phyloP scores from a whole-genome alignment of 2,888 invertebrate genomes.

The Corythucha ciliata region DNA sequence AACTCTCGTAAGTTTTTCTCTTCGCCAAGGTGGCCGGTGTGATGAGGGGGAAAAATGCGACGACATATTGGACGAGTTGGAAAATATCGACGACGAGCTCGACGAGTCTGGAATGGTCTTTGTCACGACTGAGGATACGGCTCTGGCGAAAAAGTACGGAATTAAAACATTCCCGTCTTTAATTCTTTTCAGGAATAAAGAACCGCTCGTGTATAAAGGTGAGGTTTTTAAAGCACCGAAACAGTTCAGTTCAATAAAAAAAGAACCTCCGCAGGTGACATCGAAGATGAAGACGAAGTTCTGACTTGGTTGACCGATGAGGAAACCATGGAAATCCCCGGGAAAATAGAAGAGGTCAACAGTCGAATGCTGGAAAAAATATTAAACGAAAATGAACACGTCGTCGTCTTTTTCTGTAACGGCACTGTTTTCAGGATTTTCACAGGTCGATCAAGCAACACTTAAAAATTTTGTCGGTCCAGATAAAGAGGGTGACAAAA shows the following conservation, averaged over 20 bases:
- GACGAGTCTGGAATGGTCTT: constrained; percentile 89
- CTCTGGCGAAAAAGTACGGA: constrained; percentile 71
- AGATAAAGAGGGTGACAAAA: constrained; percentile 86
- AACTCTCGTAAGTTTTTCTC: constrained; percentile 7
- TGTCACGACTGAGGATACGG: constrained; percentile 79
- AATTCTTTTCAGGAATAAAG: constrained; percentile 84
- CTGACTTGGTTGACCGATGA: constrained; percentile 86
- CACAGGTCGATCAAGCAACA: neutral
- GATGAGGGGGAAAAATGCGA: constrained; percentile 83
- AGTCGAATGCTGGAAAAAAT: constrained; percentile 83
- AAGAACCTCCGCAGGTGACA: constrained; percentile 63
- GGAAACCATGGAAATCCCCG: constrained; percentile 80
- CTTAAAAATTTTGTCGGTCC: constrained; percentile 20
- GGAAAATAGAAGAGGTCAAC: constrained; percentile 88
- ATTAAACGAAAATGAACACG: constrained; percentile 73
- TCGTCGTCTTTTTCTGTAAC: constrained; percentile 90
- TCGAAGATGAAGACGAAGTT: constrained; percentile 85
- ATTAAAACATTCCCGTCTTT: constrained; percentile 77
- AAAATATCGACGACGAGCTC: constrained; percentile 86
- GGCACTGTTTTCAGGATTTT: constrained; percentile 33
- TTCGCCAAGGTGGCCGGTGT: constrained; percentile 60
- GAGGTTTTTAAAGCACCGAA: neutral
- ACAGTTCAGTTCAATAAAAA: neutral
- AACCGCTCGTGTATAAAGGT: constrained; percentile 71
- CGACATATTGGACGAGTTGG: constrained; percentile 71